Evolutionary conservation across 2,888 invertebrate species (phyloP).

Genomic region (Teleogryllus oceanicus): DNA sequence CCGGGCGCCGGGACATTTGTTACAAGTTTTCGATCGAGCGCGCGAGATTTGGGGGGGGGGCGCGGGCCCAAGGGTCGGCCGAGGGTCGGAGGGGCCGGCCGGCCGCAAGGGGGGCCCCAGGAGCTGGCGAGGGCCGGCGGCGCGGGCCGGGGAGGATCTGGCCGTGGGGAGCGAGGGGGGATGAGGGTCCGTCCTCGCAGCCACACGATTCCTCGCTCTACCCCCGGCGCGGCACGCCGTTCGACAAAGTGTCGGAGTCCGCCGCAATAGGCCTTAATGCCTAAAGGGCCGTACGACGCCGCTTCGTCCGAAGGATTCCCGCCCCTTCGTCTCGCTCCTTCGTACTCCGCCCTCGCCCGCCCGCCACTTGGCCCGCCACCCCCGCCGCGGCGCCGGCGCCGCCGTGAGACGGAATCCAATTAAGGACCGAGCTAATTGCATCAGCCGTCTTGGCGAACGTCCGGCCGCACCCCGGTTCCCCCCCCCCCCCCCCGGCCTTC

Average conservation of each 20-base stretch:
- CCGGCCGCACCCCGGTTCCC: background rate
- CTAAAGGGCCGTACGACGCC: background rate
- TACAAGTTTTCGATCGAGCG: slow-evolving; percentile 3
- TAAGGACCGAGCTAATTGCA: background rate
- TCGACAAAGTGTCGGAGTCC: background rate
- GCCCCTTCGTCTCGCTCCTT: background rate
- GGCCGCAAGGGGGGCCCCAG: background rate
- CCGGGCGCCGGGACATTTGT: slow-evolving; percentile 11
- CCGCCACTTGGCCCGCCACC: background rate
- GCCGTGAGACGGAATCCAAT: slow-evolving; percentile 18
- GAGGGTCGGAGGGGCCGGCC: background rate
- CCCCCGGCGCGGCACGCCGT: background rate
- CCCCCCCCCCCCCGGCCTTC: background rate
- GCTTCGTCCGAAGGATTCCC: background rate
- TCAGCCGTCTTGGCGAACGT: background rate
- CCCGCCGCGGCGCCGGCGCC: background rate
- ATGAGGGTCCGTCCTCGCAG: background rate
- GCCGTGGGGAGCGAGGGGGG: too few relatives aligned
- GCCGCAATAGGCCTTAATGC: background rate
- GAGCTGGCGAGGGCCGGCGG: background rate
- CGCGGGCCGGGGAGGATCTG: too few relatives aligned
- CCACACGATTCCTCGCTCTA: background rate
- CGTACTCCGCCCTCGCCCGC: background rate
- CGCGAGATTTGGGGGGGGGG: background rate
- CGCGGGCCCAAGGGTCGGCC: too few relatives aligned